phyloP scores from a whole-genome alignment of 1,140 invertebrate species.

The Portunus trituberculatus region DNA sequence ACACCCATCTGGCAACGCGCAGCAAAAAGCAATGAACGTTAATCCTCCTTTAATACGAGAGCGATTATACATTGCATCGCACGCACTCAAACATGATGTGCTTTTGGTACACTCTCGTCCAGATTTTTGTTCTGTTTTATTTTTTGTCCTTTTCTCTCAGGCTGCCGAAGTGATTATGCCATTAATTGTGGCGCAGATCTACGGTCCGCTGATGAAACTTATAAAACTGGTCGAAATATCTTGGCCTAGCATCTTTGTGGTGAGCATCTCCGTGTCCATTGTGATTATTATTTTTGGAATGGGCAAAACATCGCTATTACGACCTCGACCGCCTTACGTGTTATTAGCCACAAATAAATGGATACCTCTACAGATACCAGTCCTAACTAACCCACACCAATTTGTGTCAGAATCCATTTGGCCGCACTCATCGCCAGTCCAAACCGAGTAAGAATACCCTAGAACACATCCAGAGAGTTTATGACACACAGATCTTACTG shows the following conservation, averaged over 20 bases:
- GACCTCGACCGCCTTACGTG: neutral
- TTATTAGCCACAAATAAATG: neutral
- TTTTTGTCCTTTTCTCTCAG: neutral
- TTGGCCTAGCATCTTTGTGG: neutral
- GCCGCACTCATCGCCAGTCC: neutral
- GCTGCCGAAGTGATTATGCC: neutral
- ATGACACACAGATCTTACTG: neutral
- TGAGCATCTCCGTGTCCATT: neutral
- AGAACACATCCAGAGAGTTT: neutral
- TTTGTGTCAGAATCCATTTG: neutral
- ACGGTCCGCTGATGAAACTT: neutral
- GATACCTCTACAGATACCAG: neutral
- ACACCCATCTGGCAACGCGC: constrained; percentile 8
- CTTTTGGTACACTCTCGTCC: neutral
- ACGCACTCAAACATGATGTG: neutral
- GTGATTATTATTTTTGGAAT: constrained; percentile 15
- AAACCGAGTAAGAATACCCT: neutral
- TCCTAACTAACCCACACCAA: neutral
- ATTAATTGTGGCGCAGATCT: neutral
- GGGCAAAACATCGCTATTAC: neutral
- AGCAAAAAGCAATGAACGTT: neutral
- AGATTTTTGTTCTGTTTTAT: neutral
- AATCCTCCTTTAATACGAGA: neutral
- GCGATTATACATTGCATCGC: neutral
- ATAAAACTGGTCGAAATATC: constrained; percentile 3